phyloP scores from a whole-genome alignment of 2,888 invertebrate genomes.

The Notodonta ziczac region DNA sequence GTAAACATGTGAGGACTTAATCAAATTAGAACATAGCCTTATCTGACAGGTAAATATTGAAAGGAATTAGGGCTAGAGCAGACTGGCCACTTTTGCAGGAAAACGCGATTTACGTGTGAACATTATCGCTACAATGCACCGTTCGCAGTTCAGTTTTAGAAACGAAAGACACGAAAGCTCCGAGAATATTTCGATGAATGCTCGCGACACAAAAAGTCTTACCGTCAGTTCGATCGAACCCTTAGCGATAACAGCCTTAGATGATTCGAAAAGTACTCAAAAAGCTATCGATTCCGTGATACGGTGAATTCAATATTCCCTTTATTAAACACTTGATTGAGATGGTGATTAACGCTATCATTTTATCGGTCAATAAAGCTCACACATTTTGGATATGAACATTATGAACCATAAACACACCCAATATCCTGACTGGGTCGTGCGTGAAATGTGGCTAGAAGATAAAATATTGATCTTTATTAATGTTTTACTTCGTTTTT shows the following conservation, averaged over 20 bases:
- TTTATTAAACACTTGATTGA: slow-evolving; percentile 5
- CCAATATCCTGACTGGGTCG: background rate
- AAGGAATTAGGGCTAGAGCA: background rate
- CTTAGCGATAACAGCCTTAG: too few species aligned
- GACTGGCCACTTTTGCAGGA: background rate
- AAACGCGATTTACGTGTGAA: too few species aligned
- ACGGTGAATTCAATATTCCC: slow-evolving; percentile 7
- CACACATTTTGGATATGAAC: background rate
- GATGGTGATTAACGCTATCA: background rate
- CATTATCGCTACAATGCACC: too few species aligned
- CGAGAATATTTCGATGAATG: too few species aligned
- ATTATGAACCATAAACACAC: background rate
- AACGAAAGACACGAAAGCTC: too few species aligned
- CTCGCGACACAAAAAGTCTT: too few species aligned
- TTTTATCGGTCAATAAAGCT: slow-evolving; percentile 1
- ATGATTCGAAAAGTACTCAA: background rate
- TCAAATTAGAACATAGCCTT: slow-evolving; percentile 20
- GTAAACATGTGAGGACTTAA: slow-evolving; percentile 22
- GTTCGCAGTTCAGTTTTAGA: too few species aligned
- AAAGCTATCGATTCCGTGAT: slow-evolving; percentile 12
- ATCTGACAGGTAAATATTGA: background rate
- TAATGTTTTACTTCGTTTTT: too few species aligned
- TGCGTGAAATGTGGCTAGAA: too few species aligned
- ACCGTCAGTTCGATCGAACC: too few species aligned
- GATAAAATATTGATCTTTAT: too few species aligned